Percentiles rank a stretch among this genome's conserved stretches.
These are phyloP conservation scores for Rhopalosiphum maidis DNA, from an alignment of 1,140 invertebrate genomes.

Conservation along the genomic window DNA sequence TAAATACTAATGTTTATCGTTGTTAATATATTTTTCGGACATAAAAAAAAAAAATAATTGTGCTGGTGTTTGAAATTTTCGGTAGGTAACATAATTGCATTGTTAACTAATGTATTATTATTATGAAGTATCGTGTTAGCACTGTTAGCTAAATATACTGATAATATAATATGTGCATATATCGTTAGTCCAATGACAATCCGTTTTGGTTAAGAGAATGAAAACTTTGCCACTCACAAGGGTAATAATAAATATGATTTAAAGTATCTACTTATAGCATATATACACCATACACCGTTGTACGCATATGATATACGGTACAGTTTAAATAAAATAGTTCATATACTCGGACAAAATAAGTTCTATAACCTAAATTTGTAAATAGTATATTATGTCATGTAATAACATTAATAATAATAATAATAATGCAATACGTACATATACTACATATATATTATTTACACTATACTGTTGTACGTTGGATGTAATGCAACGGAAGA, in stretches of 20 bases:
- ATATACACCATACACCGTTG: background rate
- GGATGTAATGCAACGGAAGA: background rate
- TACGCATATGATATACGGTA: background rate
- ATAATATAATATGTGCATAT: background rate
- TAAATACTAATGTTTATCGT: background rate
- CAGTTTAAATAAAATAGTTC: background rate
- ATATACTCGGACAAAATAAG: background rate
- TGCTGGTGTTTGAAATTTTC: background rate
- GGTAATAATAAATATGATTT: background rate
- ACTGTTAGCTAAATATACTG: background rate
- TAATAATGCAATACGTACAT: background rate
- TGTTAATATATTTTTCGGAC: background rate
- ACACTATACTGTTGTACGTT: background rate
- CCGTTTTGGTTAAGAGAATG: background rate
- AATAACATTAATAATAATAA: background rate
- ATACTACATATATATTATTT: background rate
- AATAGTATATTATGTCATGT: background rate
- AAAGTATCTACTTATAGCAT: background rate
- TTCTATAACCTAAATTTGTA: background rate
- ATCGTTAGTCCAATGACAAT: conserved; percentile 25
- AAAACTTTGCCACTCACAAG: background rate
- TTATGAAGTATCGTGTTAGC: background rate
- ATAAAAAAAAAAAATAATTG: background rate
- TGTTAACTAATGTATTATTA: conserved; percentile 11
- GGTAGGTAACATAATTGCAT: background rate